These are phyloP conservation scores for Dastarcus helophoroides DNA, from an alignment of 2,888 invertebrate species.

Conservation along the genomic window DNA sequence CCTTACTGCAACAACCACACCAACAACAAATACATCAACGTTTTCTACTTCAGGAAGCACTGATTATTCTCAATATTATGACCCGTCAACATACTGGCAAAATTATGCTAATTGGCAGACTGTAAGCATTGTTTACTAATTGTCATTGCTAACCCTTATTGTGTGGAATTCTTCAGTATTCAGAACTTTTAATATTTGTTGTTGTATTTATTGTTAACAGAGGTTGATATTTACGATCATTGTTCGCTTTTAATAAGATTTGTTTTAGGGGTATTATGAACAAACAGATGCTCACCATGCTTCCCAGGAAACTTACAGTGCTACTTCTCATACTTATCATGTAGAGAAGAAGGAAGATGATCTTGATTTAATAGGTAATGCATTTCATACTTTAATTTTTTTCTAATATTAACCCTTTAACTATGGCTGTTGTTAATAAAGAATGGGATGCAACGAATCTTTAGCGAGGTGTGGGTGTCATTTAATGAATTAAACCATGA, in stretches of 20 bases:
- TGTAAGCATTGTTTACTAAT: constrained; percentile 14
- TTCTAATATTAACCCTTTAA: constrained; percentile 2
- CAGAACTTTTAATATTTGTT: no score
- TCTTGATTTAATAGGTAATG: constrained; percentile 61
- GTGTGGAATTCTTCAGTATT: no score
- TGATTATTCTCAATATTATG: constrained; percentile 69
- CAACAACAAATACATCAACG: constrained; percentile 29
- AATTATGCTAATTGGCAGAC: constrained; percentile 68
- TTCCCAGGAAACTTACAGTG: constrained; percentile 34
- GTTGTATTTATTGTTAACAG: no score
- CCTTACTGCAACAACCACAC: constrained; percentile 31
- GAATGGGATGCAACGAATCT: no score
- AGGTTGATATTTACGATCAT: no score
- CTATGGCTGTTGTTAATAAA: no score
- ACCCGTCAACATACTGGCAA: constrained; percentile 78
- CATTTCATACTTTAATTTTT: constrained; percentile 19
- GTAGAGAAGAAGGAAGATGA: constrained; percentile 46
- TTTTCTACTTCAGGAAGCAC: constrained; percentile 25
- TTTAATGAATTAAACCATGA: no score
- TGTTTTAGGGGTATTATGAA: constrained; percentile 28
- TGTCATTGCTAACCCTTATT: no score
- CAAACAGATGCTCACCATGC: constrained; percentile 34
- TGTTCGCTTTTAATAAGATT: no score
- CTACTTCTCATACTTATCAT: constrained; percentile 18
- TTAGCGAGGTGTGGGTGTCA: no score